Evolutionary conservation across 2,797 vertebrate genomes (phyloP).

Genomic region (Limnodromus scolopaceus): DNA sequence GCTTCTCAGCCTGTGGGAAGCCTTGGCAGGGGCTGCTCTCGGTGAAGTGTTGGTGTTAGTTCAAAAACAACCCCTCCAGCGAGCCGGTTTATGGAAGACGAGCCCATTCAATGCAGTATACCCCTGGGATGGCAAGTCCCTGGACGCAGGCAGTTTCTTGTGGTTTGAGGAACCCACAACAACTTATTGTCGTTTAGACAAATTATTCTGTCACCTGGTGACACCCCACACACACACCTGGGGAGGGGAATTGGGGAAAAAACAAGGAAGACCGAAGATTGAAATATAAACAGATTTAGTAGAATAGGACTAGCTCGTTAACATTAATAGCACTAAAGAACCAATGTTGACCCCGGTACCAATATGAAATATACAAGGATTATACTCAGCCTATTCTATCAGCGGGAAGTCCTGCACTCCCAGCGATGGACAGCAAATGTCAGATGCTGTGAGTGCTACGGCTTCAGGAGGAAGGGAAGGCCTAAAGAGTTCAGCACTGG

Average conservation of each 20-base stretch:
- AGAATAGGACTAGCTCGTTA: background rate
- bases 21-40: background rate
- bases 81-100: background rate
- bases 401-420: no score
- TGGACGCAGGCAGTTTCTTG: fast-evolving
- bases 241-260: background rate
- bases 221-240: no score
- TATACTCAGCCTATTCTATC: background rate
- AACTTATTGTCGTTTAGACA: background rate
- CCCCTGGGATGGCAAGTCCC: no score
- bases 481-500: background rate
- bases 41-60: background rate
- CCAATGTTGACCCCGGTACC: background rate
- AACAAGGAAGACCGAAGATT: background rate
- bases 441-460: background rate
- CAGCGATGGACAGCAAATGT: background rate
- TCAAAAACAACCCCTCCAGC: background rate
- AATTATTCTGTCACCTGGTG: background rate
- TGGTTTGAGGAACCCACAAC: background rate
- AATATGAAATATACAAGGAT: background rate
- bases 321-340: background rate
- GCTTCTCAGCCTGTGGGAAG: background rate
- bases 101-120: fast-evolving
- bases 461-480: background rate
- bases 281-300: background rate